phyloP scores from a whole-genome alignment of 2,888 invertebrate species.

The Cremastinae sp. region DNA sequence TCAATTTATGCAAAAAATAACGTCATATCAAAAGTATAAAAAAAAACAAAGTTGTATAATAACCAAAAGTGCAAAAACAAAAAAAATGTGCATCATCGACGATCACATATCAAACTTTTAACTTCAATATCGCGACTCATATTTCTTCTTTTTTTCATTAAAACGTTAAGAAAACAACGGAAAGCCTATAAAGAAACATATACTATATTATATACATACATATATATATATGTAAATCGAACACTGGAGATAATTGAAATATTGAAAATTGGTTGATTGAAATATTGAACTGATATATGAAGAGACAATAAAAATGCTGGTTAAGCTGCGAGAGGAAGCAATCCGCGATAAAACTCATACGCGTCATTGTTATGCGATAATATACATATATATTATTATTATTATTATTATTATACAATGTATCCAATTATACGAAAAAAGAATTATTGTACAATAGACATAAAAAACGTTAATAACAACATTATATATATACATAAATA shows the following conservation, averaged over 20 bases:
- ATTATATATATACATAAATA: conserved; percentile 43
- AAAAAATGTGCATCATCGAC: conserved; percentile 19
- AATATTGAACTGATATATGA: conserved; percentile 9
- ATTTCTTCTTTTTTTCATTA: no score
- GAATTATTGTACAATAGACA: no score
- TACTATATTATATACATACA: no score
- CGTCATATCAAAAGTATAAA: conserved; percentile 32
- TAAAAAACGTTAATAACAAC: conserved; percentile 2
- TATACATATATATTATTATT: conserved; percentile 46
- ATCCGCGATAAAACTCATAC: conserved; percentile 37
- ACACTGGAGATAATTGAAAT: conserved; percentile 12
- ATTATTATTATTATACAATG: conserved; percentile 40
- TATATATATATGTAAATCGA: conserved; percentile 30
- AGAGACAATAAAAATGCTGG: conserved; percentile 8
- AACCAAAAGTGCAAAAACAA: conserved; percentile 55
- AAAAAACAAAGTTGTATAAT: neutral
- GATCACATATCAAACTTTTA: conserved; percentile 46
- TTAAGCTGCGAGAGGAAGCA: conserved; percentile 1
- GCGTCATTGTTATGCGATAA: conserved; percentile 40
- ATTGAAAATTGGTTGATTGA: neutral
- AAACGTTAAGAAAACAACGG: no score
- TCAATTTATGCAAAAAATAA: conserved; percentile 19
- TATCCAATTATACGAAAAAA: conserved; percentile 56
- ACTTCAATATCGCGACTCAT: conserved; percentile 16
- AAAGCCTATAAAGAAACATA: no score